These are phyloP conservation scores for Drosophila hawaiiensis DNA, from an alignment of 2,888 invertebrate species.

Conservation along the genomic window DNA sequence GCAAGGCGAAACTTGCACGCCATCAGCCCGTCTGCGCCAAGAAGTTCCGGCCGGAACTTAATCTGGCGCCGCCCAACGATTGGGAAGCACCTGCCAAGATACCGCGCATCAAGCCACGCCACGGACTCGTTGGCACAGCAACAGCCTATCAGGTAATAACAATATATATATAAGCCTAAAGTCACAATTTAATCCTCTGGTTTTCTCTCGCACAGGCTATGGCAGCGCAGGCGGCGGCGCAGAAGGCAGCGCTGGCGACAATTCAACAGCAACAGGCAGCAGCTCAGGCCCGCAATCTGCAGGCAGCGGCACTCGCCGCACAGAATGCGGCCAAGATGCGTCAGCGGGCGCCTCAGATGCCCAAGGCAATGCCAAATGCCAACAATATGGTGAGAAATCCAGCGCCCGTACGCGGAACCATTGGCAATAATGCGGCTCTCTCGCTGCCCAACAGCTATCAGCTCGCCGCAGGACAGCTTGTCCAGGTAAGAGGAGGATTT, in stretches of 20 bases:
- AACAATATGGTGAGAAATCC: constrained; percentile 74
- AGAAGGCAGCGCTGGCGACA: constrained; percentile 84
- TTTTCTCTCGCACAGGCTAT: constrained; percentile 78
- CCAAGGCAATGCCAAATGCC: constrained; percentile 72
- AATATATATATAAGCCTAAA: background rate
- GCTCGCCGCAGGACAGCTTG: constrained; percentile 83
- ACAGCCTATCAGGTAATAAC: constrained; percentile 85
- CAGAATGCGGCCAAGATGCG: constrained; percentile 83
- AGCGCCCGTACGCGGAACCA: constrained; percentile 79
- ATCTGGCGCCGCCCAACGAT: constrained; percentile 94
- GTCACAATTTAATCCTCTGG: background rate
- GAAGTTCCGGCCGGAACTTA: constrained; percentile 94
- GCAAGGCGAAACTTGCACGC: constrained; percentile 94
- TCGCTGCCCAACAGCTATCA: constrained; percentile 85
- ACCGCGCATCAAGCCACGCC: constrained; percentile 87
- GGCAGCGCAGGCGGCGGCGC: constrained; percentile 85
- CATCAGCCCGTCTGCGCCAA: constrained; percentile 95
- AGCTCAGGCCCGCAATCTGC: constrained; percentile 82
- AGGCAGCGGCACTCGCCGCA: constrained; percentile 83
- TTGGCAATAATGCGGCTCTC: constrained; percentile 79
- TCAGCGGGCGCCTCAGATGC: constrained; percentile 80
- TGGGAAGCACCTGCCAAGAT: constrained; percentile 98
- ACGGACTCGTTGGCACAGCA: constrained; percentile 85
- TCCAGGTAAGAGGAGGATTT: constrained; percentile 73
- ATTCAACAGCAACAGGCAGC: constrained; percentile 84